A percentile compares a stretch with the other conserved stretches of the same genome.
These are phyloP conservation scores for Oscheius sp. DNA, from an alignment of 2,888 invertebrate species.

Conservation along the genomic window DNA sequence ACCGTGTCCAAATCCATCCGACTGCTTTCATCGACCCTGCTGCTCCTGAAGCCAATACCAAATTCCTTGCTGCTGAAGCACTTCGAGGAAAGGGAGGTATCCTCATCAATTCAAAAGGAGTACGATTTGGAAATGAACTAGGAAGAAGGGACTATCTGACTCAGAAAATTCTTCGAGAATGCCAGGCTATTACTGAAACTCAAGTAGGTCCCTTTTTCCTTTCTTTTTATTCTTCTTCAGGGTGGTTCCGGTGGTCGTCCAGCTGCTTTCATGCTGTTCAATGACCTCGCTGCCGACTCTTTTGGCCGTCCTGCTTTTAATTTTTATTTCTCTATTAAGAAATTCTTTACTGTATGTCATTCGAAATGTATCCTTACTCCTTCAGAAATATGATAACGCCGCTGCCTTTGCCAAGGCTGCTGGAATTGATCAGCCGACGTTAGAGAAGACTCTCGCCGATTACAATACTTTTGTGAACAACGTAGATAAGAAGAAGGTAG, in stretches of 20 bases:
- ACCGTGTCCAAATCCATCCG: slow-evolving; percentile 66
- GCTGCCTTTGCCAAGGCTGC: slow-evolving; percentile 54
- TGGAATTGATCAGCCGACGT: slow-evolving; percentile 37
- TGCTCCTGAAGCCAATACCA: slow-evolving; percentile 62
- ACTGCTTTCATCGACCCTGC: slow-evolving; percentile 70
- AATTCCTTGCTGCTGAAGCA: slow-evolving; percentile 70
- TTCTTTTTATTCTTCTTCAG: slow-evolving; percentile 34
- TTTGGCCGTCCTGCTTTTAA: slow-evolving; percentile 70
- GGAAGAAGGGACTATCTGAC: slow-evolving; percentile 68
- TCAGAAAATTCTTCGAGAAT: slow-evolving; percentile 56
- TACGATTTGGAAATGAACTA: slow-evolving; percentile 69
- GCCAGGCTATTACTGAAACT: slow-evolving; percentile 40
- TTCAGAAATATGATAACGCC: slow-evolving; percentile 55
- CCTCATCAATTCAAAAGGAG: slow-evolving; percentile 62
- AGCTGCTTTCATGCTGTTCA: slow-evolving; percentile 65
- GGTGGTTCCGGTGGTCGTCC: slow-evolving; percentile 46
- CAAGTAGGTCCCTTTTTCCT: too few relatives aligned
- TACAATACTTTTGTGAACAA: slow-evolving; percentile 54
- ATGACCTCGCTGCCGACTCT: slow-evolving; percentile 59
- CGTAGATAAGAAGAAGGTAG: slow-evolving; percentile 30
- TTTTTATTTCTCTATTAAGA: slow-evolving; percentile 68
- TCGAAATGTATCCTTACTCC: background rate
- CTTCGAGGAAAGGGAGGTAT: slow-evolving; percentile 69
- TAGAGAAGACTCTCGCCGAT: slow-evolving; percentile 52
- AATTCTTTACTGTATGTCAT: slow-evolving; percentile 56